Percentiles rank a stretch among this genome's conserved stretches.
These are phyloP conservation scores for Drosophila punjabiensis DNA, from an alignment of 1,140 invertebrate genomes.

Conservation along the genomic window DNA sequence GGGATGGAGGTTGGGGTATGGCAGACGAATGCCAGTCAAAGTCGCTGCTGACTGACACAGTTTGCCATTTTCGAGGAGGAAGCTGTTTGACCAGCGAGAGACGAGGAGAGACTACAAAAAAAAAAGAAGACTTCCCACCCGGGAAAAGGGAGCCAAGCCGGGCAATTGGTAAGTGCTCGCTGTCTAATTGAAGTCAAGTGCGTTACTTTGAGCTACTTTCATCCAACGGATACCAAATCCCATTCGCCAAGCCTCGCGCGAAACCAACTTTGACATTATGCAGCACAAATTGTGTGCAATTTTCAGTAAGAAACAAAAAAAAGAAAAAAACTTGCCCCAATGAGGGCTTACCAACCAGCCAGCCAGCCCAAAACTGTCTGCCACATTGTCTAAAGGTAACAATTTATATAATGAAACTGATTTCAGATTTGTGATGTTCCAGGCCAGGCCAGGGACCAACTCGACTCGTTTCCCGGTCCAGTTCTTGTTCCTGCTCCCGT, in stretches of 20 bases:
- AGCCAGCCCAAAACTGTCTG: constrained; percentile 62
- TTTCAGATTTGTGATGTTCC: constrained; percentile 76
- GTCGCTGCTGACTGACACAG: constrained; percentile 76
- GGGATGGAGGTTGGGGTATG: constrained; percentile 15
- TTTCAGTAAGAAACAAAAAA: not conserved
- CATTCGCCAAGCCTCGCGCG: constrained; percentile 10
- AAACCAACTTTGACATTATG: constrained; percentile 79
- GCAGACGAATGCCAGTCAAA: constrained; percentile 75
- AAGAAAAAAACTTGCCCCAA: constrained; percentile 44
- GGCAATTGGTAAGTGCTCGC: constrained; percentile 61
- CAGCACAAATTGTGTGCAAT: constrained; percentile 72
- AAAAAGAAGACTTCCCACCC: not conserved
- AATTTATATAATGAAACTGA: constrained; percentile 84
- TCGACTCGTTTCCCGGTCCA: constrained; percentile 32
- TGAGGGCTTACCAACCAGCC: constrained; percentile 30
- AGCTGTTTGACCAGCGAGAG: constrained; percentile 35
- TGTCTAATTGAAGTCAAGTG: constrained; percentile 76
- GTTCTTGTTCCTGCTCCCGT: constrained; percentile 40
- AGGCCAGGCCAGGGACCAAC: constrained; percentile 36
- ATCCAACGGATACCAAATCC: constrained; percentile 40
- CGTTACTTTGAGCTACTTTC: constrained; percentile 58
- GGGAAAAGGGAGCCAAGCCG: constrained; percentile 20
- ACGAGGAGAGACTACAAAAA: not conserved
- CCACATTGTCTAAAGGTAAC: constrained; percentile 79
- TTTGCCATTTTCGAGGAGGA: constrained; percentile 57